Evolutionary conservation across 2,113 vertebrate genomes (phyloP), one percentile per base, ranked within the genome.

Genomic region (Alexandromys fortis): DNA sequence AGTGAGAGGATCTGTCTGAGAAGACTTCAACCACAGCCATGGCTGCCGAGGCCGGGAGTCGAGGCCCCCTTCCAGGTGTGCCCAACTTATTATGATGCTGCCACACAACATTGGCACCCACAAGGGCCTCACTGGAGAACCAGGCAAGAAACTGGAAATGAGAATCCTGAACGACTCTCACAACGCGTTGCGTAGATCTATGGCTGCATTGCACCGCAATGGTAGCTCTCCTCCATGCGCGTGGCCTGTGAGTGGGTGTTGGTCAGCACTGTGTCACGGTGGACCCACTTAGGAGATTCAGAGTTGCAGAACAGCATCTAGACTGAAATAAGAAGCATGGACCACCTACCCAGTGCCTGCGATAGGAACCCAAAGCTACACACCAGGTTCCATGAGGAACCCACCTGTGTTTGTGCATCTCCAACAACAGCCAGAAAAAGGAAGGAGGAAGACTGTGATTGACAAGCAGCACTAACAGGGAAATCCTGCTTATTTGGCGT

Each of bases 21-120:
- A 30, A 58, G 10, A 10, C 12, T 72, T 47, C n/a, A 30, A 3
- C 16, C 1, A 0, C 5, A 45, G 72, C 28, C 5, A 5, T 3
- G 38, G 33, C 2, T 19, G 49, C 55, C 14, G 0, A 3, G 61
- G n/a, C 7, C 21, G 38, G 12, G 16, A 6, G 42, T 26, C 1
- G 17, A 65, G 61, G 26, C 38, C 28, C 33, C 38, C 49, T 30
- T 28, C 22, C 14, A 5, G 55, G 24, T 38, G 38, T 30, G 26
- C 45, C 38, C 12, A 45, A 26, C 10, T 2, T 63, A 11, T 26
- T 82, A 30, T 12, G 61, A 7, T 8, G 12, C 11, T 67, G 61
- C 16, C 52, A 86, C 9, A 47, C 28, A 47, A 67, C 61, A 86
- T 12, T 33, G 16, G 30, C 55, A 38, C 14, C 38, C 21, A n/a